Evolutionary conservation across 2,113 vertebrate genomes (phyloP).

Genomic region (Gallinago undulata): DNA sequence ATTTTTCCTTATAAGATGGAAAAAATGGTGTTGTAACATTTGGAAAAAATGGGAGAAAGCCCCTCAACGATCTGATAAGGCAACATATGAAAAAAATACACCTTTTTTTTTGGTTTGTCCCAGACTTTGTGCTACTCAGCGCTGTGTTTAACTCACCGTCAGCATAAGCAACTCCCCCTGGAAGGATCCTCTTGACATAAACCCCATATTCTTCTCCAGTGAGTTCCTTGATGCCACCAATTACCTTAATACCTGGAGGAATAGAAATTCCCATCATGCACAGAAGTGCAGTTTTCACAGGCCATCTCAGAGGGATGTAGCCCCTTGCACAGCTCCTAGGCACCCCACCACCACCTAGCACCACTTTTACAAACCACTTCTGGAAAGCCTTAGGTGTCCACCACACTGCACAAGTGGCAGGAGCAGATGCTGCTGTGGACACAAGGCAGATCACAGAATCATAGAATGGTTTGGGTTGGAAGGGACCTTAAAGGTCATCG

Average conservation of each 20-base stretch:
- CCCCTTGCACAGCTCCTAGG: not conserved
- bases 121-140: rapidly evolving
- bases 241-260: conserved; percentile 87
- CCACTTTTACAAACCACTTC: not conserved
- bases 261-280: not conserved
- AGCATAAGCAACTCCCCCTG: conserved; percentile 84
- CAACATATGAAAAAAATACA: not conserved
- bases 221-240: conserved; percentile 86
- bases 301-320: not conserved
- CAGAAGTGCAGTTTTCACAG: rapidly evolving
- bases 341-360: rapidly evolving
- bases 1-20: not conserved
- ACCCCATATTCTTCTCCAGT: conserved; percentile 89
- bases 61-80: not conserved
- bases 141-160: conserved; percentile 72
- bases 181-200: conserved; percentile 90
- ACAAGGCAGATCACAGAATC: not conserved
- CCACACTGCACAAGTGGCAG: not conserved
- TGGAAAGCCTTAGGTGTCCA: not conserved
- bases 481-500: not conserved
- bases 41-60: not conserved
- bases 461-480: not conserved
- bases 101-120: not conserved
- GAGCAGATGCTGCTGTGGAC: not conserved
- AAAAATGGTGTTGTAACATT: not conserved